phyloP scores from a whole-genome alignment of 1,140 invertebrate species.

The Wiebesia pumilae region DNA sequence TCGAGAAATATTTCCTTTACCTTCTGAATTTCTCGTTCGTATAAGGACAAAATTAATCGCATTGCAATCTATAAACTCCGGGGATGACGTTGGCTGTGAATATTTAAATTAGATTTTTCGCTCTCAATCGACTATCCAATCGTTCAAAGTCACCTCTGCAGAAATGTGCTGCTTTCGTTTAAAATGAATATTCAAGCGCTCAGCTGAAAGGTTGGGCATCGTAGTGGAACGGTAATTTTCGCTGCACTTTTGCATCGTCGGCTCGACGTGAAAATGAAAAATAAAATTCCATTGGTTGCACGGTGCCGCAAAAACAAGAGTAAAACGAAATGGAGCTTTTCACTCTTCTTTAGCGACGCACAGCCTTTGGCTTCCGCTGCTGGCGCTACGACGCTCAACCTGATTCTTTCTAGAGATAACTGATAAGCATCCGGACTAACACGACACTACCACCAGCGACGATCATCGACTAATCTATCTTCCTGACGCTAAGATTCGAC shows the following conservation, averaged over 20 bases:
- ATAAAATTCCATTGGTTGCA: too few relatives aligned
- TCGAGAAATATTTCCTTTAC: neutral
- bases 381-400: constrained; percentile 12
- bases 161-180: neutral
- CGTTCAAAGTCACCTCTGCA: neutral
- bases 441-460: neutral
- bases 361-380: neutral
- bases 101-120: constrained; percentile 3
- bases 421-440: constrained; percentile 49
- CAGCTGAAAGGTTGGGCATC: neutral
- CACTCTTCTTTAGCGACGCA: neutral
- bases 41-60: neutral
- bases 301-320: neutral
- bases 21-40: constrained; percentile 1
- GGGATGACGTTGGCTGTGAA: too few relatives aligned
- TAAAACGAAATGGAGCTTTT: constrained; percentile 13
- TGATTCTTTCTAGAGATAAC: constrained; percentile 49
- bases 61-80: neutral
- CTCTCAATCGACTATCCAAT: neutral
- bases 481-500: constrained; percentile 48
- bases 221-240: neutral
- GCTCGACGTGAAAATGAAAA: neutral
- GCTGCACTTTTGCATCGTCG: neutral
- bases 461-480: constrained; percentile 38
- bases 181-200: neutral